Conservation (phyloP, 2,888 invertebrate species). For the Petrolisthes cinctipes region DNA sequence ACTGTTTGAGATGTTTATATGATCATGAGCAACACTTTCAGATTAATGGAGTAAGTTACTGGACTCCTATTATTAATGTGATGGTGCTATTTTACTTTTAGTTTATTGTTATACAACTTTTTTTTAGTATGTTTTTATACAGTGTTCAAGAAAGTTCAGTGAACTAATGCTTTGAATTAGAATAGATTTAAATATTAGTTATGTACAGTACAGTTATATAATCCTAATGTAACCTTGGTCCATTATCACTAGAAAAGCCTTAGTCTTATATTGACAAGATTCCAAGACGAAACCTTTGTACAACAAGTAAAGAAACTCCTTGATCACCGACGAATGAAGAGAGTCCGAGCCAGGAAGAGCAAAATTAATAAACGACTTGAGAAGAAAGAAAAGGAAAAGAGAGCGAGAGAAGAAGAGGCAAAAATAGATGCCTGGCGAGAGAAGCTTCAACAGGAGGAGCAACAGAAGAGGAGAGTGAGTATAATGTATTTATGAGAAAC, state of each 20-base stretch:
- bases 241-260: not conserved
- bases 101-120: too few relatives aligned
- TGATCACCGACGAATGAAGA: conserved; percentile 32
- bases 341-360: conserved; percentile 23
- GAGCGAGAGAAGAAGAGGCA: conserved; percentile 28
- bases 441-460: conserved; percentile 27
- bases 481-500: not conserved
- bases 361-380: conserved; percentile 11
- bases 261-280: not conserved
- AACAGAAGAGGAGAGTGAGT: conserved; percentile 21
- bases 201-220: not conserved
- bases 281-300: conserved; percentile 24
- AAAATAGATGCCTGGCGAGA: conserved; percentile 45
- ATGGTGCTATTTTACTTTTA: too few relatives aligned
- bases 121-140: too few relatives aligned
- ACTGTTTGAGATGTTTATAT: too few relatives aligned
- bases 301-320: conserved; percentile 4
- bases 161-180: too few relatives aligned
- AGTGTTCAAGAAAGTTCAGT: too few relatives aligned
- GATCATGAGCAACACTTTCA: too few relatives aligned
- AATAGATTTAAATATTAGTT: too few relatives aligned
- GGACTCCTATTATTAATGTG: too few relatives aligned
- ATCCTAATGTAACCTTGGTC: not conserved
- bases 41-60: too few relatives aligned
- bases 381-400: not conserved